Evolutionary conservation across 1,140 invertebrate genomes (phyloP).

Genomic region (Bombus ignitus): DNA sequence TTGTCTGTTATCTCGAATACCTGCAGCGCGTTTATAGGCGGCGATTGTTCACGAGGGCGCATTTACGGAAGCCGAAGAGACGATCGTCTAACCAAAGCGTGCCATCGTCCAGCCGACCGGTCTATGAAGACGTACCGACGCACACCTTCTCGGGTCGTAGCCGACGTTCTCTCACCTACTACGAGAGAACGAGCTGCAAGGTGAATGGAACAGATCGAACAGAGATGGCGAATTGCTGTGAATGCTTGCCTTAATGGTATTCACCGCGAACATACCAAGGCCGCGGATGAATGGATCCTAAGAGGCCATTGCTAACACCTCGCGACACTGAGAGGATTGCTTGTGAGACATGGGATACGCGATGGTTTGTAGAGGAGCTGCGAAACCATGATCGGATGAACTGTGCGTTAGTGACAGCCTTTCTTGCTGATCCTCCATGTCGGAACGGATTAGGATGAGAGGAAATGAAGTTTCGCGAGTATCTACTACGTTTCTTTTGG

Average conservation of each 20-base stretch:
- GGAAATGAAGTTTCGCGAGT: no score
- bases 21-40: conserved; percentile 17
- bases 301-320: conserved; percentile 44
- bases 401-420: not conserved
- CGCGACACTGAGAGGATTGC: not conserved
- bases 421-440: not conserved
- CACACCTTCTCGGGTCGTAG: not conserved
- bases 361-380: not conserved
- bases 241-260: conserved; percentile 36
- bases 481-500: no score
- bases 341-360: not conserved
- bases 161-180: not conserved
- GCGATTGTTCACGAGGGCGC: not conserved
- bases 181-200: not conserved
- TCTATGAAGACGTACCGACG: conserved; percentile 31
- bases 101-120: conserved; percentile 15
- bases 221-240: conserved; percentile 9
- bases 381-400: conserved; percentile 7
- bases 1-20: conserved; percentile 50
- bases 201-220: not conserved
- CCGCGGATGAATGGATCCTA: conserved; percentile 55
- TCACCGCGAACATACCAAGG: conserved; percentile 45
- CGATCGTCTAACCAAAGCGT: conserved; percentile 11
- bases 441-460: not conserved
- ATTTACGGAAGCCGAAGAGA: conserved; percentile 41